These are phyloP conservation scores for Arion vulgaris DNA, from an alignment of 1,140 invertebrate species.

Conservation along the genomic window DNA sequence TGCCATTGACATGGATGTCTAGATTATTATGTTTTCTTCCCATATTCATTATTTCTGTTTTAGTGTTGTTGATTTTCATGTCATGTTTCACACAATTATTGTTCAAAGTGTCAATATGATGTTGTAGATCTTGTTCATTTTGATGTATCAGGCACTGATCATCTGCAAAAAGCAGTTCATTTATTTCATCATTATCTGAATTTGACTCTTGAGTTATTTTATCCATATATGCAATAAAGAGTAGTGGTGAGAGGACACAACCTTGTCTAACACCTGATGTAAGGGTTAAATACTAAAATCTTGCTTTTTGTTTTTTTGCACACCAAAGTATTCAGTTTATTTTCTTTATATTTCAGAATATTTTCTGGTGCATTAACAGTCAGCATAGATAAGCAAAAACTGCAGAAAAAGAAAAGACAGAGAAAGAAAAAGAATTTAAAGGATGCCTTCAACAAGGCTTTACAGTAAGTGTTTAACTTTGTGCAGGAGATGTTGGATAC, in stretches of 20 bases:
- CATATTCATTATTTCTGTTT: too few relatives aligned
- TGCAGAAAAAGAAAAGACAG: conserved; percentile 30
- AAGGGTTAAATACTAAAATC: neutral
- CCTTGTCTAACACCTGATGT: neutral
- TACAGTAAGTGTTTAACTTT: conserved; percentile 7
- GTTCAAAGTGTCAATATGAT: too few relatives aligned
- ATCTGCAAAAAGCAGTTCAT: too few relatives aligned
- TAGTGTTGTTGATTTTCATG: too few relatives aligned
- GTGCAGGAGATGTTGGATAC: neutral
- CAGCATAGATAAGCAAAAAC: neutral
- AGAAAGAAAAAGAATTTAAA: conserved; percentile 21
- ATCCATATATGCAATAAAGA: neutral
- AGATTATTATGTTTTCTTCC: too few relatives aligned
- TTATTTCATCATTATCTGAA: too few relatives aligned
- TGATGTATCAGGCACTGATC: too few relatives aligned
- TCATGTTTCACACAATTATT: too few relatives aligned
- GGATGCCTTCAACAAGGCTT: conserved; percentile 2
- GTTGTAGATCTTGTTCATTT: too few relatives aligned
- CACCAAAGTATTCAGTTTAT: neutral
- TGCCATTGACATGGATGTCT: too few relatives aligned
- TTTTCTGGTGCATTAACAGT: neutral
- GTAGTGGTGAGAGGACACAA: too few relatives aligned
- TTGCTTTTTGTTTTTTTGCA: neutral
- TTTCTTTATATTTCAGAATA: conserved; percentile 16
- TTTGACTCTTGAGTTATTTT: too few relatives aligned